Conservation (phyloP, 2,888 invertebrate genomes). For the Anorthoa munda region DNA sequence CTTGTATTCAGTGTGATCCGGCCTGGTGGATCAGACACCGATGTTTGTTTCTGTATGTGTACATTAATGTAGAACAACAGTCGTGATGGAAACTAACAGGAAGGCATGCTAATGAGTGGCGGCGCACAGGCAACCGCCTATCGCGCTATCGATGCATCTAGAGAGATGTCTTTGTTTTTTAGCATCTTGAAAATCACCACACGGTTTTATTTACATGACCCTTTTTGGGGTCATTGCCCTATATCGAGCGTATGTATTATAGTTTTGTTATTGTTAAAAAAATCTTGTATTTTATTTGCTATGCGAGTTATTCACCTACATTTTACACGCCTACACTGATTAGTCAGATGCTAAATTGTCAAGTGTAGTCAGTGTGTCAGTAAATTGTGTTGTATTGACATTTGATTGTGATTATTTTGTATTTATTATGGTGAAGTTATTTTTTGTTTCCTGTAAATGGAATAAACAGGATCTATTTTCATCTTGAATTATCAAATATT, state of each 20-base stretch:
- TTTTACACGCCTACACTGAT: slow-evolving; percentile 48
- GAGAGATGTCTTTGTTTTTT: slow-evolving; percentile 54
- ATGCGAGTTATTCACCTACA: slow-evolving; percentile 59
- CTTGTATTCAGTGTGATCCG: slow-evolving; percentile 15
- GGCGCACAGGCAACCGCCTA: slow-evolving; percentile 59
- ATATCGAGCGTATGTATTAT: slow-evolving; percentile 47
- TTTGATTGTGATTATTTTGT: slow-evolving; percentile 29
- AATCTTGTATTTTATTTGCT: slow-evolving; percentile 57
- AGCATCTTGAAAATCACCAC: slow-evolving; percentile 38
- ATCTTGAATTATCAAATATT: background rate
- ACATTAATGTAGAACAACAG: slow-evolving; percentile 49
- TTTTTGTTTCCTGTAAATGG: background rate
- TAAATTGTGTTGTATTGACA: slow-evolving; percentile 24
- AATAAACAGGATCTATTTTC: background rate
- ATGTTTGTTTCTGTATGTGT: slow-evolving; percentile 26
- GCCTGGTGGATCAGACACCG: slow-evolving; percentile 5
- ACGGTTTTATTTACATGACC: slow-evolving; percentile 77
- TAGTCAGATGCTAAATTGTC: slow-evolving; percentile 53
- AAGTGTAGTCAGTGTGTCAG: too few species aligned
- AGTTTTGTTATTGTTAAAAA: slow-evolving; percentile 42
- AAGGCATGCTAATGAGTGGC: slow-evolving; percentile 71
- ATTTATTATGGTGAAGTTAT: slow-evolving; percentile 12
- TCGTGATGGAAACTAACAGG: slow-evolving; percentile 57
- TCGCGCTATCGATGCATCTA: slow-evolving; percentile 51
- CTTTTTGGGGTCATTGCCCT: slow-evolving; percentile 81